Evolutionary conservation across 2,888 invertebrate species (phyloP).

Genomic region (Ochropacha duplaris): DNA sequence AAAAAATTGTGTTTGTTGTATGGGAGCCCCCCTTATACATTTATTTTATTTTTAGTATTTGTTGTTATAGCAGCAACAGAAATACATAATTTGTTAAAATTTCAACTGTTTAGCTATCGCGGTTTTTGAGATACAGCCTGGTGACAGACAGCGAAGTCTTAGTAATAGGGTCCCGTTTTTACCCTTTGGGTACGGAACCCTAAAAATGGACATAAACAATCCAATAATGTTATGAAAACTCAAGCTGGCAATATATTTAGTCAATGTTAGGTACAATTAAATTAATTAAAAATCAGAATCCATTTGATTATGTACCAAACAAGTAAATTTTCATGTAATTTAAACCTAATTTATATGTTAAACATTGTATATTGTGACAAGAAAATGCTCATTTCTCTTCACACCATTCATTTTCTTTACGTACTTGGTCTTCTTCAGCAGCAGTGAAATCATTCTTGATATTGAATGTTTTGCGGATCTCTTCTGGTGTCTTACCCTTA

Average conservation of each 20-base stretch:
- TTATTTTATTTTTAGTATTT: too few relatives aligned
- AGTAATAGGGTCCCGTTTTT: too few relatives aligned
- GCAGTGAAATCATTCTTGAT: constrained; percentile 98
- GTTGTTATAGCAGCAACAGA: too few relatives aligned
- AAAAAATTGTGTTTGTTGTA: too few relatives aligned
- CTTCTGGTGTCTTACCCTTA: constrained; percentile 98
- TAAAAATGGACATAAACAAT: constrained; percentile 1
- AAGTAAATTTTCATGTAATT: constrained; percentile 19
- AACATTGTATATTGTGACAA: constrained; percentile 7
- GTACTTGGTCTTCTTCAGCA: constrained; percentile 98
- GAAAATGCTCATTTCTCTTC: constrained; percentile 87
- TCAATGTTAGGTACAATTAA: background rate
- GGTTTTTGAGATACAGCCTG: too few relatives aligned
- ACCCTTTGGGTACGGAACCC: too few relatives aligned
- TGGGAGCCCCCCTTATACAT: too few relatives aligned
- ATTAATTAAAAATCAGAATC: background rate
- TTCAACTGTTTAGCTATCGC: too few relatives aligned
- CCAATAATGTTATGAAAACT: background rate
- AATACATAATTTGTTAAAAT: too few relatives aligned
- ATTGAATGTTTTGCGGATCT: constrained; percentile 98
- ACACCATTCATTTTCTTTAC: constrained; percentile 97
- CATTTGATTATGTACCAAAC: background rate
- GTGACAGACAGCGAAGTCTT: too few relatives aligned
- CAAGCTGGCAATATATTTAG: background rate
- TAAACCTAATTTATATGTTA: constrained; percentile 26